Conservation (phyloP, 2,797 vertebrate species). For the Natrix natrix region DNA sequence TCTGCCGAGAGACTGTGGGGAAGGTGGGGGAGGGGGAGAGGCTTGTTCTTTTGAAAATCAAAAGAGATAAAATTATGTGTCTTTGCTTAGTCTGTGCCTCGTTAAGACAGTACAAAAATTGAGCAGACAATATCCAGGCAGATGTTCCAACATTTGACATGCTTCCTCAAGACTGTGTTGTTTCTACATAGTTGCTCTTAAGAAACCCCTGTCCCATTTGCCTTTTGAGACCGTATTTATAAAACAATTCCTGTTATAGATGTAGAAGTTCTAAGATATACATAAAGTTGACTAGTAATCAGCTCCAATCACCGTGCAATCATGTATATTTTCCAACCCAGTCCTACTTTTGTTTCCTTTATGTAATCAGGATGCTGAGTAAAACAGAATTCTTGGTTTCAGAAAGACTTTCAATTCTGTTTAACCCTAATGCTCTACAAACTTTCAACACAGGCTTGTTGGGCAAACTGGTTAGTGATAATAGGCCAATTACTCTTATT, state of each 20-base stretch:
- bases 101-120: not conserved
- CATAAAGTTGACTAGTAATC: not conserved
- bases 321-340: not conserved
- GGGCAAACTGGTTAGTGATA: not conserved
- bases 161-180: not conserved
- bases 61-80: constrained; percentile 40
- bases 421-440: not conserved
- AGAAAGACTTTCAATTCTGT: not conserved
- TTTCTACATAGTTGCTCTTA: not conserved
- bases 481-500: not conserved
- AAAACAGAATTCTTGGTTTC: not conserved
- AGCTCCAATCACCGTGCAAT: not conserved
- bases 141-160: not conserved
- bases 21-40: not conserved
- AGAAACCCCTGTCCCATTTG: not conserved
- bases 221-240: not conserved
- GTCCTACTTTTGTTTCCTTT: not conserved
- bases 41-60: constrained; percentile 49
- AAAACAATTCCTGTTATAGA: not conserved
- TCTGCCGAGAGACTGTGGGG: constrained; percentile 44
- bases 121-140: not conserved
- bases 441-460: not conserved
- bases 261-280: not conserved
- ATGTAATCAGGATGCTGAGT: not conserved
- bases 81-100: constrained; percentile 33